Evolutionary conservation across 2,113 vertebrate species (phyloP), one percentile per base, ranked within the genome.

Genomic region (Saccopteryx bilineata): DNA sequence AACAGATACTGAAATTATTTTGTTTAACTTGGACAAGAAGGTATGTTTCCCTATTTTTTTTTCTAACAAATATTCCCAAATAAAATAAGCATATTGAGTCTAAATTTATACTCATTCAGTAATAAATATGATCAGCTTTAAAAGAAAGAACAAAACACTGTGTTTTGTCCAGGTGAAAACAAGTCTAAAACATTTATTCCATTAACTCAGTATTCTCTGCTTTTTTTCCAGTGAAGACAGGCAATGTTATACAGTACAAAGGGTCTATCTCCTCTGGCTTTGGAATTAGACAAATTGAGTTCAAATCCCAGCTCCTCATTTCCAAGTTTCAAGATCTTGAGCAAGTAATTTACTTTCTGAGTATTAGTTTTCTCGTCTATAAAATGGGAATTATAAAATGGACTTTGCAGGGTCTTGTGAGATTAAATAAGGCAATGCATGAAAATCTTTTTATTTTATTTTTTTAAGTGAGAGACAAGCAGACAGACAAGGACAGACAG

Each of bases 321-420:
- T 92, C 85, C 10, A 90, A 60, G 52, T 18, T 75, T 92, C 9
- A 81, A 87, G 65, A 78, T 21, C 28, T 50, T 24, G 56, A 76
- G 21, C 28, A 82, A 95, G 72, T 83, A 96, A 94, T 88, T 72
- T 80, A 91, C 79, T 61, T 88, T 78, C 56, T 88, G 65, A 48
- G 56, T 21, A 78, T 54, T 15, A 14, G 13, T 83, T 95, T 93
- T 82, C 39, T 93, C n/a, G n/a, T 54, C 65, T 82, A 65, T 46
- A 93, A 66, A 76, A 78, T 13, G 54, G 61, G 31, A 84, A 93
- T 48, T 93, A 84, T 66, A 88, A 72, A 88, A 83, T 4, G 81
- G 39, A 56, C 26, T 63, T 66, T 68, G n/a, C 24, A 87, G 74
- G n/a, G 26, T 78, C 52, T 78, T 72, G 12, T 58, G 31, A 48